phyloP scores from a whole-genome alignment of 2,113 vertebrate species.

The Catharus bicknelli region DNA sequence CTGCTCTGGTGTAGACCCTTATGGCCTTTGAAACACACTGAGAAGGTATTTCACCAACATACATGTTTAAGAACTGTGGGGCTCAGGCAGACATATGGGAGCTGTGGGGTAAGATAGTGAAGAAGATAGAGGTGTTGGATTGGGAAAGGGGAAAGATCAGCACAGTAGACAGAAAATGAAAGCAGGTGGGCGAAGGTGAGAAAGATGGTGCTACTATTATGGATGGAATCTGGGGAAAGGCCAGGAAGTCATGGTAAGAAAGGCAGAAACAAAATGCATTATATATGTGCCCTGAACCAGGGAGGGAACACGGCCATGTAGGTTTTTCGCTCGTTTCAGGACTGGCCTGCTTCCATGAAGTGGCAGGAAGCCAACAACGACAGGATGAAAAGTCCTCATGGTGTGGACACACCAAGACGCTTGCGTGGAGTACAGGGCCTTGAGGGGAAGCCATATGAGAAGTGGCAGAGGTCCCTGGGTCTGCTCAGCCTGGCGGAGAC shows the following conservation, averaged over 20 bases:
- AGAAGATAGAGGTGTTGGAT: neutral
- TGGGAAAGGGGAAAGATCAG: neutral
- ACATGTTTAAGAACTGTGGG: rapidly evolving
- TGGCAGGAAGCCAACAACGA: neutral
- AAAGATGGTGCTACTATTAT: neutral
- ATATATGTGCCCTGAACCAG: neutral
- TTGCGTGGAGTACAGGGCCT: neutral
- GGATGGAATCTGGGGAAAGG: neutral
- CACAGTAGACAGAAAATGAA: neutral
- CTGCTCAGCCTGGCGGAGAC: neutral
- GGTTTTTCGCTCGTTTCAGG: neutral
- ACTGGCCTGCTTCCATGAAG: neutral
- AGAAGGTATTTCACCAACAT: neutral
- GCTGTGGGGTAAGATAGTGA: neutral
- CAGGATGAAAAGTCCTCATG: rapidly evolving
- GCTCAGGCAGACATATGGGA: neutral
- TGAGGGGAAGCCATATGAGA: neutral
- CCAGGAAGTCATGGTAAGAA: neutral
- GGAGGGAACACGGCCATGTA: rapidly evolving
- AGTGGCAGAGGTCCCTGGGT: neutral
- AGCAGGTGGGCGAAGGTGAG: neutral
- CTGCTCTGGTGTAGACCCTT: neutral
- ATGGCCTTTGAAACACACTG: neutral
- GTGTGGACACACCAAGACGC: rapidly evolving
- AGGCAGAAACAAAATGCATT: neutral